Evolutionary conservation across 1,140 invertebrate species (phyloP), one percentile per base, ranked within the genome.

Genomic region (Sipha flava): DNA sequence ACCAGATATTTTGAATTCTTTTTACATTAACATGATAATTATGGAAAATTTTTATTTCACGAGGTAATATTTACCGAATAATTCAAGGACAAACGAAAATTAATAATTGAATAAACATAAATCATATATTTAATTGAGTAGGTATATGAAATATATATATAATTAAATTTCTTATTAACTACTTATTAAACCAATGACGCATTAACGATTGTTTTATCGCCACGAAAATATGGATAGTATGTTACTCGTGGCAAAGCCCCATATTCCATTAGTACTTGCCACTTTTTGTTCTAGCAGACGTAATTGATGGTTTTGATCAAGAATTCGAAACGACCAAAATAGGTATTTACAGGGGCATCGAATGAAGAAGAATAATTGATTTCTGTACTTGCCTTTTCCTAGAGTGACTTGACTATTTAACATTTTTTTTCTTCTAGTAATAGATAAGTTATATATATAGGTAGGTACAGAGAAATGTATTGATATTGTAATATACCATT

Each of bases 271-370:
- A 66, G 21, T 66, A 68, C 64, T 26, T 68, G 64, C 37, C 37
- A 68, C 14, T 68, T 68, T 68, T 68, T 68, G 64, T 40, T 68
- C 40, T 26, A 29, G 21, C 45, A 29, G 21, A 68, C 37, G 37
- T 68, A 68, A 68, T 68, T 68, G 64, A 68, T 68, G 64, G 37
- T 43, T 68, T 45, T 26, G 64, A 68, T 68, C 40, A 23, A 68
- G 45, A 68, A 68, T 21, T 68, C 40, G 64, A 26, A 68, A 45
- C 23, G 40, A 34, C 37, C 16, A 18, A 68, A 68, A 26, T 68
- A 45, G 23, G 37, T 26, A 68, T 68, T 45, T 68, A 45, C 14
- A 26, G 64, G n/a, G n/a, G n/a, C n/a, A n/a, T n/a, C 45, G 23
- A 68, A 45, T 45, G 37, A 68, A 45, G 45, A 68, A 68, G 12